Evolutionary conservation across 2,797 vertebrate species (phyloP), one percentile per base, ranked within the genome.

Genomic region (Orestias chungarensis): DNA sequence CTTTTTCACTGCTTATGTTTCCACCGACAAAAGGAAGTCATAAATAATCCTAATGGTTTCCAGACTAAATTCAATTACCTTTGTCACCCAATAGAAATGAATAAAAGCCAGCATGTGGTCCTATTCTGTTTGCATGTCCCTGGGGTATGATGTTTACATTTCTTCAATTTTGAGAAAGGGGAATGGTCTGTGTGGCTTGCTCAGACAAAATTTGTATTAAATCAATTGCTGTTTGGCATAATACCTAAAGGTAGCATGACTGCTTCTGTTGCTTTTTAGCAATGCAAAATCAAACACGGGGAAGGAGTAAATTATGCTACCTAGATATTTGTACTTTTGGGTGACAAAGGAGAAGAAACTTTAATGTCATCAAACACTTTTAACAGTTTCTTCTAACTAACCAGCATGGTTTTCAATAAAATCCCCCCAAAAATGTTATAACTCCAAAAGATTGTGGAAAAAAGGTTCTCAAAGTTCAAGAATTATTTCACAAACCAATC

Each of bases 11-110:
- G 43, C 61, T 73, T 70, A 52, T 66, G 78, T 80, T 85, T 76
- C 75, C 76, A 80, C 68, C 66, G 68, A 78, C 81, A 78, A 82
- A 73, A 86, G 66, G 70, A 71, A 75, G 74, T 84, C 88, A 87
- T 90, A 89, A 91, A 92, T 91, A 91, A 92, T 86, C 75, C 73
- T 88, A 91, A 91, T 90, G 87, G 83, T 82, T 84, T 84, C 79
- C 80, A 90, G 83, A 86, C 76, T 40, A 59, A 85, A 91, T 92
- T 86, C 86, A 90, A 91, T 93, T 87, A 88, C 86, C 81, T 89
- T 71, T 75, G 79, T 87, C 82, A 85, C 73, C 83, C 82, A 82
- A 66, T 80, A 81, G 81, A 88, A 91, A 91, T 87, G 80, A 91
- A 80, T 89, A 85, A 92, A 91, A 90, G 77, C 65, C 75, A 29